Conservation (phyloP, 2,113 vertebrate species). For the Sceloporus undulatus region DNA sequence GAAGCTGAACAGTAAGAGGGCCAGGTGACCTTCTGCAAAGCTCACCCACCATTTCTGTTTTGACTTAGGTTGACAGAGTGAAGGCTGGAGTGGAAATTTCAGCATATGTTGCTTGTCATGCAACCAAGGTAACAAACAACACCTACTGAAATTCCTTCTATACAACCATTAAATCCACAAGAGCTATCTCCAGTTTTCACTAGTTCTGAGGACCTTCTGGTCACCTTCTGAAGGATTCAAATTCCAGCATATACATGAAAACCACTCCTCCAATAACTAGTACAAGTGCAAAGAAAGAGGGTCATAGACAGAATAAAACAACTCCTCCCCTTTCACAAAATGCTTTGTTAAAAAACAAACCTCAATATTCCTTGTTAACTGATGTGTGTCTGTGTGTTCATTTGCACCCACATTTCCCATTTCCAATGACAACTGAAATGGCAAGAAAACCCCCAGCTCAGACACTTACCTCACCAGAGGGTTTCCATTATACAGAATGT, state of each 20-base stretch:
- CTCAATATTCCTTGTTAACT: background rate
- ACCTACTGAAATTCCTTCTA: no score
- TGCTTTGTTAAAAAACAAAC: background rate
- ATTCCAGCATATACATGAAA: no score
- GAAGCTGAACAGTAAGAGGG: background rate
- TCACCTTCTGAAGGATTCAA: background rate
- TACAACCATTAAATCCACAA: no score
- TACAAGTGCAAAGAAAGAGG: background rate
- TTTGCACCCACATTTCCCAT: background rate
- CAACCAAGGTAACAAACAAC: no score
- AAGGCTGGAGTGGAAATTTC: no score
- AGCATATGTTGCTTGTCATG: no score
- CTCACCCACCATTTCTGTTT: no score
- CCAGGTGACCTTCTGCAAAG: background rate
- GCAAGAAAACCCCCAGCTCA: conserved; percentile 14
- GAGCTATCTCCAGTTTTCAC: no score
- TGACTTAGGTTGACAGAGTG: no score
- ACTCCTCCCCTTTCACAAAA: background rate
- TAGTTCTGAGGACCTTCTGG: background rate
- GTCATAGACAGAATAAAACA: background rate
- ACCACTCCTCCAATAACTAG: background rate
- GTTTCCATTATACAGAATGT: conserved; percentile 92
- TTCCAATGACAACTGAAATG: background rate
- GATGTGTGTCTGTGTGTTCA: background rate
- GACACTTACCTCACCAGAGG: conserved; percentile 87